Evolutionary conservation across 2,113 vertebrate species (phyloP).

Genomic region (Prietella phreatophila): DNA sequence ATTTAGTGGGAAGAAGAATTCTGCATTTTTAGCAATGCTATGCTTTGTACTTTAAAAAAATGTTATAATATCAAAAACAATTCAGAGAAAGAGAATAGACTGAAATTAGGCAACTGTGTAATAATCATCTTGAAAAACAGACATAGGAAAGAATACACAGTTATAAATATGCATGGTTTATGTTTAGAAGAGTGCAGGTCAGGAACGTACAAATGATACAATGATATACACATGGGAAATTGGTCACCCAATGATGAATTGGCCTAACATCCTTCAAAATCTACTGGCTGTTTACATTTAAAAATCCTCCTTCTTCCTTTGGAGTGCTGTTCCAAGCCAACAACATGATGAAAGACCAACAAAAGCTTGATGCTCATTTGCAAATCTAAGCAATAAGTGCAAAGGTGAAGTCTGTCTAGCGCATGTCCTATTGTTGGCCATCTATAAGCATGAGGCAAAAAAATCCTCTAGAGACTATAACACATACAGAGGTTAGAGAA

Average conservation of each 20-base stretch:
- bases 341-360: slow-evolving; percentile 60
- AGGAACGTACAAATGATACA: background rate
- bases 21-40: slow-evolving; percentile 25
- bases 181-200: background rate
- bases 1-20: slow-evolving; percentile 42
- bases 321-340: slow-evolving; percentile 51
- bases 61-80: background rate
- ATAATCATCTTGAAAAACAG: slow-evolving; percentile 8
- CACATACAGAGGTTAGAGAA: slow-evolving; percentile 70
- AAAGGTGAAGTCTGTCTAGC: slow-evolving; percentile 65
- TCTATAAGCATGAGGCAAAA: slow-evolving; percentile 76
- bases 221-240: background rate
- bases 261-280: slow-evolving; percentile 33
- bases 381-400: slow-evolving; percentile 73
- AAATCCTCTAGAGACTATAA: slow-evolving; percentile 52
- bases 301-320: slow-evolving; percentile 55
- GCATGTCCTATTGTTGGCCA: slow-evolving; percentile 84
- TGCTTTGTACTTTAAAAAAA: slow-evolving; percentile 2
- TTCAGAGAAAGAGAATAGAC: background rate
- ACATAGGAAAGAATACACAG: background rate
- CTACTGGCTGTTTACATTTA: slow-evolving; percentile 71
- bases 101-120: slow-evolving; percentile 1
- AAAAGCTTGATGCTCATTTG: slow-evolving; percentile 78
- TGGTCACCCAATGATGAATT: slow-evolving; percentile 11
- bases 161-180: background rate